Evolutionary conservation across 2,888 invertebrate species (phyloP), one percentile per base, ranked within the genome.

Genomic region (Lamellibrachia satsuma): DNA sequence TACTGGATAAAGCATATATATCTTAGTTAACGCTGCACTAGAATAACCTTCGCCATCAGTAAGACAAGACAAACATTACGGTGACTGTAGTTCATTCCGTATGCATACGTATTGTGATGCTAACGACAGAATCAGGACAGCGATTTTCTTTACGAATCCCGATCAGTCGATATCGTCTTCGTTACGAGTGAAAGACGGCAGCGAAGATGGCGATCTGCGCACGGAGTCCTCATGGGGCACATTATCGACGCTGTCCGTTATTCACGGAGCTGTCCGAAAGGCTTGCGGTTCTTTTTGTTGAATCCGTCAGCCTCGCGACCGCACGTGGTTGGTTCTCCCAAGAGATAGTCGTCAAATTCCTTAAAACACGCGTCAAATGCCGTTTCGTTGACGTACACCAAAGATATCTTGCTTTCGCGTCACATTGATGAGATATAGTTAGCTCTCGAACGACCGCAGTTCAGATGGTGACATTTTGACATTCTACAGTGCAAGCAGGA

Each of bases 51-150:
- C 75, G 1, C 22, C 75, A 75, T 1, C 75, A 75, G n/a, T 22
- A 75, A 15, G 6, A 75, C 75, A 75, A 75, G 75, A 75, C 75
- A 75, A 75, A 75, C 75, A 75, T 39, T 39, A 39, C 39, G 39
- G 39, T 39, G 22, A 11, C 75, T 11, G 15, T n/a, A 15, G 75
- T 75, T 75, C 75, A 75, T 75, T 75, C 75, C 75, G 75, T 75
- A 22, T 22, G 75, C 75, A n/a, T 22, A 3, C 75, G n/a, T 75
- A 75, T 75, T 75, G 75, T 75, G 1, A 75, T 0, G 75, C 75
- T 75, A 75, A 75, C 75, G 75, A 75, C 75, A 22, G 75, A 75
- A 75, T 75, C 75, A 75, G n/a, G 75, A 75, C 75, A 75, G 75
- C 75, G 2, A 6, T 15, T 11, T 75, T 75, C 75, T 75, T 75